phyloP scores from a whole-genome alignment of 1,140 invertebrate species.

The Maconellicoccus hirsutus region DNA sequence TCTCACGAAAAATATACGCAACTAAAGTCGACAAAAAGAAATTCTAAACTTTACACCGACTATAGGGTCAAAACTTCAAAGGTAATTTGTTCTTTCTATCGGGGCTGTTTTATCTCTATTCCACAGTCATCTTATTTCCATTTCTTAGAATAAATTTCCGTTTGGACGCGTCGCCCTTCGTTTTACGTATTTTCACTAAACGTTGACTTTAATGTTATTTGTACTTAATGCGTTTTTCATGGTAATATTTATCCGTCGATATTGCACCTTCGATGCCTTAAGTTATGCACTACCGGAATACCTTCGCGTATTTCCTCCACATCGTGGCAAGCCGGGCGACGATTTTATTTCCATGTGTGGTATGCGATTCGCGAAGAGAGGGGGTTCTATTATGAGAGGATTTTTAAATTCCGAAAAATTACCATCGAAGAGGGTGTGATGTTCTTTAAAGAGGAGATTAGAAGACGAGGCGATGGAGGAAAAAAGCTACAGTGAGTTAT shows the following conservation, averaged over 20 bases:
- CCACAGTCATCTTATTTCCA: constrained; percentile 3
- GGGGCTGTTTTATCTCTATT: constrained; percentile 7
- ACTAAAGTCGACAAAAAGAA: neutral
- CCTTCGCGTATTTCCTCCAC: no score
- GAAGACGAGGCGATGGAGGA: no score
- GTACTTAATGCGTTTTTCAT: constrained; percentile 9
- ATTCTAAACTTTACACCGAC: neutral
- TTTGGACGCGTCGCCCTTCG: neutral
- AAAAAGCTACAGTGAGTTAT: no score
- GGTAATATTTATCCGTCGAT: constrained; percentile 3
- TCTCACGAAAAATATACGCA: no score
- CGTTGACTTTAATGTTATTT: constrained; percentile 5
- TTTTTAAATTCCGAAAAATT: no score
- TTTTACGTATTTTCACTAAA: neutral
- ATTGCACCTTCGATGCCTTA: neutral
- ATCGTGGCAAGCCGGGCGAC: no score
- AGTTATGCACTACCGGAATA: no score
- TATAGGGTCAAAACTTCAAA: neutral
- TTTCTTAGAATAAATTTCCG: neutral
- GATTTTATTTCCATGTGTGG: no score
- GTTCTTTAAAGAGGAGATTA: no score
- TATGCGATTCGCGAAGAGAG: no score
- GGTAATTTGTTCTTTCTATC: constrained; percentile 9
- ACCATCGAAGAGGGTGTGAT: no score
- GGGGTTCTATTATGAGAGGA: no score